Evolutionary conservation across 1,140 invertebrate species (phyloP).

Genomic region (Calephelis virginiensis): DNA sequence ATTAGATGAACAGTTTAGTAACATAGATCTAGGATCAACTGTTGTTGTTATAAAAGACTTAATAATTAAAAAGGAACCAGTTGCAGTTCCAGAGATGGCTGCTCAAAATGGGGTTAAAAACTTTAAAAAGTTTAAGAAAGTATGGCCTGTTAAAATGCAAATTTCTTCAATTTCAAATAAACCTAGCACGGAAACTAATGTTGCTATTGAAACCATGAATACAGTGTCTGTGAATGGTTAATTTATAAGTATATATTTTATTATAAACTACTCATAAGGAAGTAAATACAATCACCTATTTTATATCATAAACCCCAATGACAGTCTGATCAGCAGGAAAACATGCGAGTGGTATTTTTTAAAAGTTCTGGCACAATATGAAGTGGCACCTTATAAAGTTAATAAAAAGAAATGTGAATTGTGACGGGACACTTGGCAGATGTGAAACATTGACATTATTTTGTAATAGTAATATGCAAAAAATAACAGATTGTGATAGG

Average conservation of each 20-base stretch:
- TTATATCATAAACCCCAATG: no score
- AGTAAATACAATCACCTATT: no score
- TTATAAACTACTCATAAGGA: no score
- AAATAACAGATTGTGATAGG: no score
- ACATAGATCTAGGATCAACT: constrained; percentile 55
- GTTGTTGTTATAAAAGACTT: constrained; percentile 50
- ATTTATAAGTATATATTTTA: background rate
- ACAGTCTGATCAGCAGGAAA: no score
- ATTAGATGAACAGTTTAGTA: constrained; percentile 50
- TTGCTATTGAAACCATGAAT: constrained; percentile 5
- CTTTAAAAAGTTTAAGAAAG: constrained; percentile 71
- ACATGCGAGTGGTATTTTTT: no score
- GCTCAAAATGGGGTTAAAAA: constrained; percentile 41
- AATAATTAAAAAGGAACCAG: constrained; percentile 56
- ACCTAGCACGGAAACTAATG: constrained; percentile 12
- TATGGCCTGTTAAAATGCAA: constrained; percentile 64
- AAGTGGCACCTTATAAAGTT: no score
- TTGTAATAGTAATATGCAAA: no score
- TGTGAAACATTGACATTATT: no score
- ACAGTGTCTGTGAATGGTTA: background rate
- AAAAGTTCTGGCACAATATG: no score
- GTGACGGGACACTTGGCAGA: no score
- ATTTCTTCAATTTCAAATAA: constrained; percentile 35
- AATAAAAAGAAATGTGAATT: no score
- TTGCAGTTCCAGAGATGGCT: constrained; percentile 31